Evolutionary conservation across 1,140 invertebrate genomes (phyloP).

Genomic region (Meloidogyne floridensis): DNA sequence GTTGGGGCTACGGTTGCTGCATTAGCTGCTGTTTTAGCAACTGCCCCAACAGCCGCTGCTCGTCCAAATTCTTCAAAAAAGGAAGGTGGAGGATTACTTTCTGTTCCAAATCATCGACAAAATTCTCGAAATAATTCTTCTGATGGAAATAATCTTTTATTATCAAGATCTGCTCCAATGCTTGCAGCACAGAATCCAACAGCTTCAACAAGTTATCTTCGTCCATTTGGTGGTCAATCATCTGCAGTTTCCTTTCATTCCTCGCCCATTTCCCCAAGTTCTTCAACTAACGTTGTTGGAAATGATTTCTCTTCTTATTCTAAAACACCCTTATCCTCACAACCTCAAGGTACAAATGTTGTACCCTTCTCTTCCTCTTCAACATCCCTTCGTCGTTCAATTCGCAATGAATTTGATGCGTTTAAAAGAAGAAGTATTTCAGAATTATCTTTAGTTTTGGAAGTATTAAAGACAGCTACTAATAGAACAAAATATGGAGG

Average conservation of each 20-base stretch:
- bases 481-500: not conserved
- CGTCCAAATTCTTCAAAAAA: slow-evolving; percentile 4
- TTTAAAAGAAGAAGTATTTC: slow-evolving; percentile 34
- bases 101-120: not conserved
- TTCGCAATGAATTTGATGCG: slow-evolving; percentile 18
- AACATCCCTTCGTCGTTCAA: not conserved
- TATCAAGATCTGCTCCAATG: not conserved
- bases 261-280: not conserved
- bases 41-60: slow-evolving; percentile 17
- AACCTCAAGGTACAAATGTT: not conserved
- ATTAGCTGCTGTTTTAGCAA: slow-evolving; percentile 12
- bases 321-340: not conserved
- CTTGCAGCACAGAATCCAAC: not conserved
- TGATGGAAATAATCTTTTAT: not conserved
- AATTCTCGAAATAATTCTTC: not conserved
- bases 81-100: not conserved
- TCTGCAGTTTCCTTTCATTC: not conserved
- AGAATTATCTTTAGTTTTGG: slow-evolving; percentile 32
- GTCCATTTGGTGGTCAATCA: not conserved
- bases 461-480: slow-evolving; percentile 21
- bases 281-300: not conserved
- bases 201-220: slow-evolving; percentile 8
- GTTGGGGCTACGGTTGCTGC: slow-evolving; percentile 17
- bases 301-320: not conserved
- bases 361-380: not conserved